Evolutionary conservation across 2,888 invertebrate genomes (phyloP), one percentile per base, ranked within the genome.

Genomic region (Caenorhabditis angaria): DNA sequence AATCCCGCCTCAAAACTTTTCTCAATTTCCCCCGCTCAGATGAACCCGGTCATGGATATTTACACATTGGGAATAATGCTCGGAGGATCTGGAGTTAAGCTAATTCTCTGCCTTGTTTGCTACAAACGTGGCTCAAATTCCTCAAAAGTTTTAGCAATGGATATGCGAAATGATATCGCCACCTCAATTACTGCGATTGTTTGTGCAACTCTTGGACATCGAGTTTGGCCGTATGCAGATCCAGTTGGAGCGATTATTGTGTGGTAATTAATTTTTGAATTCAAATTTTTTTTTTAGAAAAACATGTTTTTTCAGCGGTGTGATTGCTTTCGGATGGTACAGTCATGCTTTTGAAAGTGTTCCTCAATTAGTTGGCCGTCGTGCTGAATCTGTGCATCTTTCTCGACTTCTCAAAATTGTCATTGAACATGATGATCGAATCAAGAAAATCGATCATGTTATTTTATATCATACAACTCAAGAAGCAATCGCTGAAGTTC

Each of bases 151-250:
- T 78, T 90, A 25, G 88, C 89, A 1, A 88, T 88, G 80, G 90
- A 90, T 76, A 89, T 89, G 81, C 77, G 90, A 10, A 90, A 90
- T 77, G 90, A 90, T 73, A 87, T 89, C n/a, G 69, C 89, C 48
- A 90, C 89, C 6, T 89, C 89, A 66, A 62, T 85, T 20, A 86
- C 88, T 0, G 90, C 90, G 3, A 80, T 90, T 12, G 70, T 86
- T 18, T 88, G 88, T 72, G 90, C 89, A 14, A 88, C 88, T 62
- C 78, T 90, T 35, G 89, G 86, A 12, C 78, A 82, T 62, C 62
- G 76, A 6, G 82, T 76, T 65, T 89, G 89, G 84, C 81, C 86
- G 12, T 90, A 87, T 73, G 87, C 89, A 1, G 90, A 90, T 81
- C 90, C 90, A 0, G 70, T 88, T 5, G 90, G 90, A 24, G 90